Evolutionary conservation across 2,888 invertebrate species (phyloP).

Genomic region (Aelia acuminata): DNA sequence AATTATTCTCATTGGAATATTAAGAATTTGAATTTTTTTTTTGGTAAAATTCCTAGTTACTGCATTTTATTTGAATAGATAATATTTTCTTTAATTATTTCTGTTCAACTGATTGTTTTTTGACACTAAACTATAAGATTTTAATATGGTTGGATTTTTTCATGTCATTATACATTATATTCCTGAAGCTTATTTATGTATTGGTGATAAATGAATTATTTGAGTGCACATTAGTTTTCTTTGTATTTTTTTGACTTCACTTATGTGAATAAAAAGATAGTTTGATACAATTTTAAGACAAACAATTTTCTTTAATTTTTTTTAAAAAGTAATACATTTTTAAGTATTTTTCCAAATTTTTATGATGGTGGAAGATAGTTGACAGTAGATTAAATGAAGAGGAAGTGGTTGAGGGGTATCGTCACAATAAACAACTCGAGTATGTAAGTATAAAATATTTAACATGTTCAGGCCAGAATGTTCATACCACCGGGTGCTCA

Average conservation of each 20-base stretch:
- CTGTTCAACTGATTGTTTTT: not conserved
- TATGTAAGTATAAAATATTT: too few relatives aligned
- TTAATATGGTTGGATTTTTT: not conserved
- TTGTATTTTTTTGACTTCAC: not conserved
- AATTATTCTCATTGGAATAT: not conserved
- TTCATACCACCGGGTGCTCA: too few relatives aligned
- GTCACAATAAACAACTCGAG: too few relatives aligned
- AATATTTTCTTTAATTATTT: not conserved
- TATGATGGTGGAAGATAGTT: too few relatives aligned
- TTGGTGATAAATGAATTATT: too few relatives aligned
- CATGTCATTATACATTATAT: not conserved
- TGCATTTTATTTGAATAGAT: not conserved
- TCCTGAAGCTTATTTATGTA: not conserved
- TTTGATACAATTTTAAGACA: not conserved
- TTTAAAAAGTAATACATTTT: not conserved
- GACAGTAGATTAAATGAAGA: too few relatives aligned
- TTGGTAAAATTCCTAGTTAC: not conserved
- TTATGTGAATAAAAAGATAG: not conserved
- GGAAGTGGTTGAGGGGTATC: too few relatives aligned
- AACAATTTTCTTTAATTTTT: not conserved
- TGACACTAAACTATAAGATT: not conserved
- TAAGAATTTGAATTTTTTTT: not conserved
- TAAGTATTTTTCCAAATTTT: too few relatives aligned
- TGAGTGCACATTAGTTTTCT: not conserved
- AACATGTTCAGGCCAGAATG: too few relatives aligned